Conservation (phyloP, 2,888 invertebrate species). For the Aphidius colemani region DNA sequence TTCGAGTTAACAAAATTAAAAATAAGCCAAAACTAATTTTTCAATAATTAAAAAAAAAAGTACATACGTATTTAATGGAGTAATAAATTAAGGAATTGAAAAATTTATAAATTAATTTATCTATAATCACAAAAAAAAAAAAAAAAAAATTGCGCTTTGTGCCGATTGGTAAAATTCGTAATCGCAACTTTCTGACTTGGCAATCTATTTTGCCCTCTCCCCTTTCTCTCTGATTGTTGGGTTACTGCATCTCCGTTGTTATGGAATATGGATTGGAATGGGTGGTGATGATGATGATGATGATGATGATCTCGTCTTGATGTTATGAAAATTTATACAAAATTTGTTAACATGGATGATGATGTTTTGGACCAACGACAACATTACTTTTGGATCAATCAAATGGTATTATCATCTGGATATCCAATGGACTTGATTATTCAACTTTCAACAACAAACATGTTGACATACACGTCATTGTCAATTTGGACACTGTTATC, state of each 20-base stretch:
- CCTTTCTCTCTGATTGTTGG: slow-evolving; percentile 71
- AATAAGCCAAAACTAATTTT: slow-evolving; percentile 29
- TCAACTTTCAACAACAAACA: background rate
- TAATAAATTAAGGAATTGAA: slow-evolving; percentile 24
- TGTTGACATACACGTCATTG: slow-evolving; percentile 4
- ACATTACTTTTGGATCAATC: too few relatives aligned
- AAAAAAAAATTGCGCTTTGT: slow-evolving; percentile 57
- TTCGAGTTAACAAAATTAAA: slow-evolving; percentile 16
- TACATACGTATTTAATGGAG: slow-evolving; percentile 24
- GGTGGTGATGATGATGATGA: slow-evolving; percentile 43
- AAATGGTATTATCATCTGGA: too few relatives aligned
- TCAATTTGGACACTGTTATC: slow-evolving; percentile 34
- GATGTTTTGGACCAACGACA: background rate
- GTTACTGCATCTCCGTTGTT: slow-evolving; percentile 63
- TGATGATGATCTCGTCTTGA: slow-evolving; percentile 26
- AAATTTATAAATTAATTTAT: slow-evolving; percentile 18
- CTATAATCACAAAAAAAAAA: slow-evolving; percentile 36
- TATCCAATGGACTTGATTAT: too few relatives aligned
- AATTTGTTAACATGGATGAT: slow-evolving; percentile 3
- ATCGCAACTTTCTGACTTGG: slow-evolving; percentile 65
- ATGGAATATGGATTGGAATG: slow-evolving; percentile 59
- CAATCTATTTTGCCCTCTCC: slow-evolving; percentile 70
- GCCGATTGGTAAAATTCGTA: slow-evolving; percentile 55
- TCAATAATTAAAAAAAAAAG: slow-evolving; percentile 29
- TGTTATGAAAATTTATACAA: too few relatives aligned